Conservation (phyloP, 2,113 vertebrate species). For the Lophius piscatorius region DNA sequence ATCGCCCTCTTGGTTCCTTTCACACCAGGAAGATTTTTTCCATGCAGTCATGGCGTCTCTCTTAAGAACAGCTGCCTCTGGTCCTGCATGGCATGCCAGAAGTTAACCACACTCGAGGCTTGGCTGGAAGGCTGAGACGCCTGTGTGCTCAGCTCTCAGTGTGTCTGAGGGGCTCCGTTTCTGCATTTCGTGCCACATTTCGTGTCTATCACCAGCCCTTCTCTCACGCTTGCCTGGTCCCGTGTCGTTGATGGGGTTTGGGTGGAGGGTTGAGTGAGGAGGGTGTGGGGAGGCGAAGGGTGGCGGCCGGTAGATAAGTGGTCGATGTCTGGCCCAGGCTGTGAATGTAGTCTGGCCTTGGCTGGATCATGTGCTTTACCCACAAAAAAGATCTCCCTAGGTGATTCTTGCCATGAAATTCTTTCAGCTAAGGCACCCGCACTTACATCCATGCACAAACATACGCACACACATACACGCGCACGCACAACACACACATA, state of each 20-base stretch:
- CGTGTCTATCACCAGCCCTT: slow-evolving; percentile 79
- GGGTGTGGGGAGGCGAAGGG: not conserved
- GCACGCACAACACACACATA: slow-evolving; percentile 13
- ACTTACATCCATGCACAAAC: not conserved
- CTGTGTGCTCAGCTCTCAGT: slow-evolving; percentile 40
- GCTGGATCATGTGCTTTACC: slow-evolving; percentile 59
- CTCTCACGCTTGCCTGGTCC: slow-evolving; percentile 85
- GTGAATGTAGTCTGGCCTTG: slow-evolving; percentile 40
- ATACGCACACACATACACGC: slow-evolving; percentile 9
- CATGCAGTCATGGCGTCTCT: slow-evolving; percentile 46
- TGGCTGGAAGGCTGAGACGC: slow-evolving; percentile 61
- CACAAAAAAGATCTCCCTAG: slow-evolving; percentile 64
- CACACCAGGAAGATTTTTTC: slow-evolving; percentile 53
- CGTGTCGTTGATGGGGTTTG: slow-evolving; percentile 66
- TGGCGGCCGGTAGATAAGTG: slow-evolving; percentile 67
- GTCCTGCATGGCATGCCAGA: slow-evolving; percentile 66
- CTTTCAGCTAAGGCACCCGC: slow-evolving; percentile 35
- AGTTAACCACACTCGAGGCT: slow-evolving; percentile 68
- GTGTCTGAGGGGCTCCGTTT: slow-evolving; percentile 63
- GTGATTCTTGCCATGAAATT: slow-evolving; percentile 79
- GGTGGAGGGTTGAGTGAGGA: slow-evolving; percentile 35
- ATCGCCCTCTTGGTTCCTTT: slow-evolving; percentile 23
- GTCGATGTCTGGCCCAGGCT: slow-evolving; percentile 64
- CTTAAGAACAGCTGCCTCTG: slow-evolving; percentile 71
- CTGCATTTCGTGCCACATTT: slow-evolving; percentile 82